Conservation (phyloP, 2,888 invertebrate species). For the Phengaris arion region DNA sequence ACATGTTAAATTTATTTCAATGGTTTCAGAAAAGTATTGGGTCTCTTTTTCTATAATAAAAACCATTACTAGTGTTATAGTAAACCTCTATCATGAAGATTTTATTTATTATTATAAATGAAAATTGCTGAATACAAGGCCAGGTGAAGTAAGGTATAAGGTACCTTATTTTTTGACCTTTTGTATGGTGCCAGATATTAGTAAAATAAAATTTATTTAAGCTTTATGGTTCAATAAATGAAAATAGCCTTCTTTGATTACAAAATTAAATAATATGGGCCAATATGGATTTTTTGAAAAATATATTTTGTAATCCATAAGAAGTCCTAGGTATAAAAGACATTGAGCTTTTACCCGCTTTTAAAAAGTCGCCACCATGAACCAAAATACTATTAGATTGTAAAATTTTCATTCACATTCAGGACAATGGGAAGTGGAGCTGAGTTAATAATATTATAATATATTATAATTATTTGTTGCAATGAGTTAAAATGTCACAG, state of each 20-base stretch:
- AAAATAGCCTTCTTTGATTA: constrained; percentile 1
- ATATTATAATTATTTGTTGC: no score
- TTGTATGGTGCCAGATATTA: constrained; percentile 12
- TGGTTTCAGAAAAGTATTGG: neutral
- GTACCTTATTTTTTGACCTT: constrained; percentile 16
- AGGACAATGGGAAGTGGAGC: no score
- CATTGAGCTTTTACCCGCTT: no score
- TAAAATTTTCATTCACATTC: no score
- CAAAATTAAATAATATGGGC: neutral
- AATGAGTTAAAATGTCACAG: no score
- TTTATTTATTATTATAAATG: neutral
- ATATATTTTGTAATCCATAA: constrained; percentile 14
- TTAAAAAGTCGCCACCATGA: no score
- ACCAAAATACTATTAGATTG: no score
- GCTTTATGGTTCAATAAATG: neutral
- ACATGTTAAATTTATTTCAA: neutral
- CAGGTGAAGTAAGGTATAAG: neutral
- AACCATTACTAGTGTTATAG: neutral
- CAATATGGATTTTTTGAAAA: neutral
- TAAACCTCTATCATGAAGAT: neutral
- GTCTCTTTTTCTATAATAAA: neutral
- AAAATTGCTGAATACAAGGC: neutral
- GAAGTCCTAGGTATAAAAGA: neutral
- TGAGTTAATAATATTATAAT: no score
- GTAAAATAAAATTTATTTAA: constrained; percentile 8